Percentiles rank a stretch among this genome's conserved stretches.
Evolutionary conservation across 2,797 vertebrate genomes (phyloP).

Genomic region (Numenius phaeopus): DNA sequence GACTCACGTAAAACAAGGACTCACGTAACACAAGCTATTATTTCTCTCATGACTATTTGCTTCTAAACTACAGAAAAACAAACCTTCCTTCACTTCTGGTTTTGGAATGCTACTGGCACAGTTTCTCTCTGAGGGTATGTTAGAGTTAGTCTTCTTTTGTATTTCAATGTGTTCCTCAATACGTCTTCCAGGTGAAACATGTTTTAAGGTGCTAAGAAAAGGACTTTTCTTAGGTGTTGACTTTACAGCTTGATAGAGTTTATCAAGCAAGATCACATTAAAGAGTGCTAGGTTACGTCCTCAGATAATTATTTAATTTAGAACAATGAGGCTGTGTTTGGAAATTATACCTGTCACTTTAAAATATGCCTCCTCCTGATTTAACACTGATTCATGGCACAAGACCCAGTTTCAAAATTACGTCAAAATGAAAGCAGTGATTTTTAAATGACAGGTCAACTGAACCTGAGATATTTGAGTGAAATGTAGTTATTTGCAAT

Average conservation of each 20-base stretch:
- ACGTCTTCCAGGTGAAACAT: not conserved
- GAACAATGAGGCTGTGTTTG: conserved; percentile 21
- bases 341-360: conserved; percentile 18
- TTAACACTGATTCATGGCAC: not conserved
- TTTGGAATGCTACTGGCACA: not conserved
- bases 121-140: not conserved
- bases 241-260: not conserved
- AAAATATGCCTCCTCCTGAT: not conserved
- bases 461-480: not conserved
- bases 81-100: not conserved
- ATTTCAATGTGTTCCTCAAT: not conserved
- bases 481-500: not conserved
- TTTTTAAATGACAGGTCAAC: conserved; percentile 13
- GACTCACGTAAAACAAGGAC: not conserved
- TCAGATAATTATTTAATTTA: conserved; percentile 46
- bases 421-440: not conserved
- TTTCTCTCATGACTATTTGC: not conserved
- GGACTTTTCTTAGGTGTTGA: not conserved
- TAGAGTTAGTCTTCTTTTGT: not conserved
- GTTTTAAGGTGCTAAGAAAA: not conserved
- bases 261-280: not conserved
- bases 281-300: not conserved
- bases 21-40: not conserved
- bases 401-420: conserved; percentile 16
- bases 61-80: not conserved